Base-by-base conservation (phyloP, 2,888 invertebrate genomes). In the Sinohyriopsis cumingii region DNA sequence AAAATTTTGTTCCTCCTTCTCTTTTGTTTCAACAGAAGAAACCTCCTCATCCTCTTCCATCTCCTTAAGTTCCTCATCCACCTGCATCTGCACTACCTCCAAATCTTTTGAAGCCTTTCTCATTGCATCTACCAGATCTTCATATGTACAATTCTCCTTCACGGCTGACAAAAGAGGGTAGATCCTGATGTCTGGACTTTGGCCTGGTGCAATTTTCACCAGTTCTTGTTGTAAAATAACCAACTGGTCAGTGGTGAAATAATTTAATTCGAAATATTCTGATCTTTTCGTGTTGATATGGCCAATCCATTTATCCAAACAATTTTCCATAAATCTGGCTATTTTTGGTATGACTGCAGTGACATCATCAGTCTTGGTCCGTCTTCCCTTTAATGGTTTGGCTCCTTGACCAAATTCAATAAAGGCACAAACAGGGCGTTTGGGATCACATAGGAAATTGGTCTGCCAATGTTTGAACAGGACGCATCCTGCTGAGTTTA, bases 221-320 rank as follows among this genome's bases (percentile, higher is more conserved):
- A 87, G 63, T 62, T 86, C 80, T 63, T 73, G 69, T 61, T 86
- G 82, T 19, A 87, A 79, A 28, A 85, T 80, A 7, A 87, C 84
- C n/a, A 87, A 72, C 73, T 87, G 87, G 59, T 83, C 82, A 9
- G 84, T 83, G 12, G 85, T 85, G 76, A 77, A 87, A 71, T 78
- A 78, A 68, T 87, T 87, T 63, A 87, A 77, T 20, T 78, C 76
- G 12, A 72, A 68, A 62, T 76, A 83, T 20, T 77, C 61, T 15
- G 65, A 62, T 24, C 86, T 68, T 57, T 82, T 78, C 2, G 75
- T 55, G 7, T 69, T 78, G 18, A 86, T 79, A 69, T 83, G 79
- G 5, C 77, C 24, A 20, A 79, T 64, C 86, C 86, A 86, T 53
- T 80, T 78, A 5, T 71, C 68, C 28, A 79, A 69, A 63, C 84